Percentiles rank a stretch among this genome's conserved stretches.
These are phyloP conservation scores for Synchiropus splendidus DNA, from an alignment of 2,113 vertebrate species.

Conservation along the genomic window DNA sequence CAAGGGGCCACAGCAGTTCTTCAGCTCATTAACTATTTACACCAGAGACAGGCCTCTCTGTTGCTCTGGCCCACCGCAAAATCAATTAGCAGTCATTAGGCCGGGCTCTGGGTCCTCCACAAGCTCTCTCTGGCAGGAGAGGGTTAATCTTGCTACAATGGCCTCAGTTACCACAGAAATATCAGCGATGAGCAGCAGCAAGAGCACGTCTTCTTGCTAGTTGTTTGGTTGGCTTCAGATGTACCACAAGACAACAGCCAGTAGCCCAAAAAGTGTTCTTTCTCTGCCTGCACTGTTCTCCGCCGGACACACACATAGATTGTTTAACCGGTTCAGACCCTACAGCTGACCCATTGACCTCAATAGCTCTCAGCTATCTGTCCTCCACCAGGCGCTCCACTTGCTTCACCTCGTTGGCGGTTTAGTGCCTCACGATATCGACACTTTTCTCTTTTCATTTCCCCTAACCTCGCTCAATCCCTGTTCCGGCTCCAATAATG, in stretches of 20 bases:
- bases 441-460: constrained; percentile 40
- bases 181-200: constrained; percentile 20
- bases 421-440: constrained; percentile 29
- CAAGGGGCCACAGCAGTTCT: constrained; percentile 56
- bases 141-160: constrained; percentile 39
- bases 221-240: too few species aligned
- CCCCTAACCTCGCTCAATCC: constrained; percentile 41
- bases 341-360: too few species aligned
- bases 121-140: constrained; percentile 37
- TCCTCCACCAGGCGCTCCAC: background rate
- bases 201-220: too few species aligned
- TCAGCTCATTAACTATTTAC: constrained; percentile 98
- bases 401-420: constrained; percentile 8
- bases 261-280: too few species aligned
- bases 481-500: constrained; percentile 25
- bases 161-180: constrained; percentile 40
- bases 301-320: too few species aligned
- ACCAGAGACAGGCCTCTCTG: constrained; percentile 81
- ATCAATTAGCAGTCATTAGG: constrained; percentile 96
- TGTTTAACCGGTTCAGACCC: too few species aligned
- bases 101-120: constrained; percentile 58
- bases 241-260: too few species aligned
- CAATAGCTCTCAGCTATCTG: too few species aligned
- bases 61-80: constrained; percentile 81
- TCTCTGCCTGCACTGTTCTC: too few species aligned